Percentiles rank a stretch among this genome's conserved stretches.
Evolutionary conservation across 2,888 invertebrate species (phyloP).

Genomic region (Eupithecia tripunctaria): DNA sequence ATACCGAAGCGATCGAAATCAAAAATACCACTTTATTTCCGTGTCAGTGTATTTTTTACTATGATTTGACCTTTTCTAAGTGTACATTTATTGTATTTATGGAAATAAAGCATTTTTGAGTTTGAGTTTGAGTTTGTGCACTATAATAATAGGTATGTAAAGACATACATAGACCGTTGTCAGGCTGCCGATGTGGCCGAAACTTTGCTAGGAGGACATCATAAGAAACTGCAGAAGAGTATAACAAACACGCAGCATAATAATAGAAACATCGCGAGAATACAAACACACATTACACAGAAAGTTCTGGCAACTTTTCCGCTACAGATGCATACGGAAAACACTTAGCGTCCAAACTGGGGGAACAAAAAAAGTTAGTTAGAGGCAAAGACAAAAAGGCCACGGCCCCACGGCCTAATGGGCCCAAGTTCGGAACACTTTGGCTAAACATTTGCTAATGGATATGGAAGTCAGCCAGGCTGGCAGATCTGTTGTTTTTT

Average conservation of each 20-base stretch:
- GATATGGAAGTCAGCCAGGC: conserved; percentile 80
- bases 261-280: conserved; percentile 33
- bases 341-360: conserved; percentile 67
- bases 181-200: neutral
- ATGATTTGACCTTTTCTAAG: no score
- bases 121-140: no score
- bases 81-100: no score
- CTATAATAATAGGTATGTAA: no score
- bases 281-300: conserved; percentile 36
- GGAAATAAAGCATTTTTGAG: no score
- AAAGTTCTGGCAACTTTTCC: conserved; percentile 43
- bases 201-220: neutral
- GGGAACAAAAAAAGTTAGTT: conserved; percentile 71
- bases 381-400: conserved; percentile 77
- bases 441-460: conserved; percentile 83
- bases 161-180: no score
- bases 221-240: neutral
- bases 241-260: conserved; percentile 21
- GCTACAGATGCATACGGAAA: conserved; percentile 62
- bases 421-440: conserved; percentile 82
- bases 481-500: conserved; percentile 69
- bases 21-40: no score
- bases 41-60: no score
- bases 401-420: conserved; percentile 65
- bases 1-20: no score